phyloP scores from a whole-genome alignment of 2,888 invertebrate genomes.

The Ophraella communa region DNA sequence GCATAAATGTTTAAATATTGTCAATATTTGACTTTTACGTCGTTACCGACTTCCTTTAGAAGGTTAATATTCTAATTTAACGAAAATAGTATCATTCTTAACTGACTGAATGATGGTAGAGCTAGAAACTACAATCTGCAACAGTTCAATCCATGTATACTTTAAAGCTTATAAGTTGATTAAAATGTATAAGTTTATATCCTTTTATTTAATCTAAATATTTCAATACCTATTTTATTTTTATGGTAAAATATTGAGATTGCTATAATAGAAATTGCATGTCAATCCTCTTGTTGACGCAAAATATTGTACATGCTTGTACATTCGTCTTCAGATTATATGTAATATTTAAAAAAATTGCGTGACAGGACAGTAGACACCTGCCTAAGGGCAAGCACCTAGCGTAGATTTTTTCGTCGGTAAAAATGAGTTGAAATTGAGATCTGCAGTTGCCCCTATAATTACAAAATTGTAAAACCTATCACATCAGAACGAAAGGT shows the following conservation, averaged over 20 bases:
- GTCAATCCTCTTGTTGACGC: not conserved
- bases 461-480: conserved; percentile 23
- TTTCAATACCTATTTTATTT: too few relatives aligned
- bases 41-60: too few relatives aligned
- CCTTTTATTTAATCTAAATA: not conserved
- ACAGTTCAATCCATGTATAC: too few relatives aligned
- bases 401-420: conserved; percentile 20
- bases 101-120: too few relatives aligned
- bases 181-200: too few relatives aligned
- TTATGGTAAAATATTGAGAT: not conserved
- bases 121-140: too few relatives aligned
- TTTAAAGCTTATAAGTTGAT: too few relatives aligned
- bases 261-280: not conserved
- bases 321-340: not conserved
- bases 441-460: conserved; percentile 26
- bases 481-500: conserved; percentile 1
- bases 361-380: conserved; percentile 14
- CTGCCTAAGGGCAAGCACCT: conserved; percentile 15
- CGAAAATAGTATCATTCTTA: too few relatives aligned
- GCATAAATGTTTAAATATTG: too few relatives aligned
- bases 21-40: too few relatives aligned
- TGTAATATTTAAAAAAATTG: conserved; percentile 12
- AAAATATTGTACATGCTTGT: not conserved
- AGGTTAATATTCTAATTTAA: too few relatives aligned
- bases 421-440: conserved; percentile 30